Evolutionary conservation across 2,113 vertebrate genomes (phyloP), one percentile per base, ranked within the genome.

Genomic region (Odocoileus virginianus): DNA sequence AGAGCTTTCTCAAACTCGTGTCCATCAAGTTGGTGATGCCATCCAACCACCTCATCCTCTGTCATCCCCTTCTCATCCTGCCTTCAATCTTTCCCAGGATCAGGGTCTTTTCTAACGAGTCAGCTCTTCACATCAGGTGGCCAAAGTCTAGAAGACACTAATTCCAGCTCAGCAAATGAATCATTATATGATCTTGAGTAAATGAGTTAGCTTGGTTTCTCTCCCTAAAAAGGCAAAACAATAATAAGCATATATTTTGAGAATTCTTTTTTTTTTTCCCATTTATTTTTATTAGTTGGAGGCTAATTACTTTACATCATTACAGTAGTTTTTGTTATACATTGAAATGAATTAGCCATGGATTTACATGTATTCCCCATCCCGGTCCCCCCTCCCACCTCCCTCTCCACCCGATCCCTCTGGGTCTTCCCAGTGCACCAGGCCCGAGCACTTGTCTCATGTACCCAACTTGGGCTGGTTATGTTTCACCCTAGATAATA

Each of bases 181-280:
- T 87, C 79, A 94, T 64, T 61, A 54, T 74, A 67, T 52, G 74
- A 96, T 81, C 81, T 92, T 94, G 50, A 21, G 61, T 74, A 96
- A 90, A 43, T 81, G 55, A 93, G 15, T 57, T 93, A 81, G 8
- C 60, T 94, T 94, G 36, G 30, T 93, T 94, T 97, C 61, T 89
- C 82, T 81, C 15, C 67, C 76, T 93, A 54, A 83, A 97, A 97
- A 58, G 13, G 27, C 21, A 47, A 97, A 74, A 71, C 9, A 74
- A 30, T 87, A 81, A 96, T 88, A 84, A 61, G 14, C 4, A 45
- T 21, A 54, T 30, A 74, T 19, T 88, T 97, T 54, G 84, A 91
- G 21, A 96, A 76, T 60, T 86, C n/a, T 85, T 87, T 86, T 40
- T 85, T 87, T 45, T 76, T 94, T 57, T n/a, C n/a, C n/a, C n/a